Evolutionary conservation across 1,140 invertebrate species (phyloP), one percentile per base, ranked within the genome.

Genomic region (Leptinotarsa undecemlineata): DNA sequence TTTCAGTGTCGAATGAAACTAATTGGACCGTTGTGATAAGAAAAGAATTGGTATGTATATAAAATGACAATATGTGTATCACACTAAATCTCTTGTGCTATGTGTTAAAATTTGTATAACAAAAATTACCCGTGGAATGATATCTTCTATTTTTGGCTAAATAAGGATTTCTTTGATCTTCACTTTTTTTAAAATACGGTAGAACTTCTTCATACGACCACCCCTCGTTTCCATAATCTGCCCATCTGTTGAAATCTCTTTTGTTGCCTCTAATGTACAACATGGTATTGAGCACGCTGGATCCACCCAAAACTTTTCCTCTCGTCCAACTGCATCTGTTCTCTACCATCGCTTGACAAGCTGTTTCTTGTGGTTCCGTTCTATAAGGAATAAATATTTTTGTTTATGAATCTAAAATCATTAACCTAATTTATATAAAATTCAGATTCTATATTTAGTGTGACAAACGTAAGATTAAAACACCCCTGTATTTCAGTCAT

Each of bases 191-290:
- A 81, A 98, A 98, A 78, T 97, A 98, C 0, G 92, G 92, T 5
- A 97, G 84, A 0, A 96, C 90, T 70, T 96, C 93, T 63, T 96
- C 91, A 84, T 92, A 98, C 2, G 92, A 90, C 97, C 97, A 99
- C 1, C 95, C 95, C 0, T 88, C 86, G 81, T 97, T 97, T 0
- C 97, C 96, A 60, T 95, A 90, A 0, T 88, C 87, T 51, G 93
- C 93, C 97, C 97, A 99, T 68, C 76, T 89, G 84, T 98, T 94
- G 81, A 91, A 99, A 83, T 98, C 96, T 3, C 91, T 87, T 73
- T 91, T 90, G 86, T 98, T 97, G 1, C 97, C 97, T 73, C 97
- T 87, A 6, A 98, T 91, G 83, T 98, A 98, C 0, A 97, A 89
- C 96, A 98, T 95, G 0, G 93, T 94, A 77, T 95, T 96, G 0